Base-by-base conservation (phyloP, 2,113 vertebrate genomes). In the Tylochromis polylepis region DNA sequence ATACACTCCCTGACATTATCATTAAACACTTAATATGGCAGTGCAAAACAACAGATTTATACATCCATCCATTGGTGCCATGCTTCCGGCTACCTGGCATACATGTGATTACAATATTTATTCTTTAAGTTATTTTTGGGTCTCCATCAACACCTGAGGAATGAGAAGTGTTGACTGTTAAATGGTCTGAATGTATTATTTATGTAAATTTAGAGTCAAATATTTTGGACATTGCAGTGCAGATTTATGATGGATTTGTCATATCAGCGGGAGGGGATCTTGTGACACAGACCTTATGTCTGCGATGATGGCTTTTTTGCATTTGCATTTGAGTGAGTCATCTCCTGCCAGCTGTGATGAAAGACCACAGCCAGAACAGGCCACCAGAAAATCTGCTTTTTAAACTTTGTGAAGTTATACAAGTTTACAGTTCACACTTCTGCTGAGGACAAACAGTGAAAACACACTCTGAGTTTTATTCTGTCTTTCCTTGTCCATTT, bases 321-420 rank as follows among this genome's bases (percentile, higher is more conserved):
- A 62, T 85, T 83, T 87, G 80, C 83, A 90, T 90, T 85, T 83
- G 22, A 70, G 81, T 83, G 72, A 89, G 72, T 85, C 84, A 62
- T 89, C 55, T 43, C 24, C 85, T 77, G 46, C 18, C 11, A 34
- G 72, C 46, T 53, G 72, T n/a, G 27, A 51, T 77, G 72, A 53
- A 29, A 51, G 43, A 51, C 46, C 27, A 51, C 27, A 53, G 72
- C 49, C 72, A 77, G 72, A 31, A 53, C 46, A 77, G 27, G 24
- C 11, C 72, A 77, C 18, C 72, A 51, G 43, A 77, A 77, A 77
- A 53, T n/a, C 34, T 1, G 0, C 46, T 53, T 53, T 75, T 31
- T 31, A 31, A 77, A 77, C 27, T 77, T 53, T 53, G 27, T 77
- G 72, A 77, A n/a, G 70, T 77, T 51, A 77, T 77, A 8, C 70